Conservation (phyloP, 2,888 invertebrate genomes). For the Drosophila subquinaria region DNA sequence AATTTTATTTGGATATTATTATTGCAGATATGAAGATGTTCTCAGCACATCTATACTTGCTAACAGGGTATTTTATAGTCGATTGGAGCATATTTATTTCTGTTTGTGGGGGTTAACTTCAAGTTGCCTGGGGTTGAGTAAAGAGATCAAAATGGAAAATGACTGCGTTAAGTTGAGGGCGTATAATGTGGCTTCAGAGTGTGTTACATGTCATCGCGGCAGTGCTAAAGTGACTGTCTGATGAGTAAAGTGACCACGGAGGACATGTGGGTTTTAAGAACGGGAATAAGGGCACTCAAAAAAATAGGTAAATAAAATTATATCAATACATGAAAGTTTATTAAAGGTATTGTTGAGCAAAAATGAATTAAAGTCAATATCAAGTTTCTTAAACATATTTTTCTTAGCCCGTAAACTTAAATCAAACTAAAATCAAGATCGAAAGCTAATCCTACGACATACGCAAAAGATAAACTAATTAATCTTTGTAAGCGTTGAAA, state of each 20-base stretch:
- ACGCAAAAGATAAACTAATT: slow-evolving; percentile 15
- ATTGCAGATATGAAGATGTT: neutral
- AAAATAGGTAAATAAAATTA: neutral
- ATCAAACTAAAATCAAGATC: neutral
- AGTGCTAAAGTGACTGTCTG: slow-evolving; percentile 12
- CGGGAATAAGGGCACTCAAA: neutral
- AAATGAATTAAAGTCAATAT: neutral
- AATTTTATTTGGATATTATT: neutral
- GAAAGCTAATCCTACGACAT: neutral
- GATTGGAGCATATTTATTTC: neutral
- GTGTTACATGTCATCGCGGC: neutral
- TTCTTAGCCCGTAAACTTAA: neutral
- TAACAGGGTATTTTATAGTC: neutral
- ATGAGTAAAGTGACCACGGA: slow-evolving; percentile 14
- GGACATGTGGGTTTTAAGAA: neutral
- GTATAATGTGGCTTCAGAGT: slow-evolving; percentile 10
- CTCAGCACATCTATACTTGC: neutral
- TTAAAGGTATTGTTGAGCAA: neutral
- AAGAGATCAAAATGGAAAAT: slow-evolving; percentile 11
- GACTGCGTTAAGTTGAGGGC: neutral
- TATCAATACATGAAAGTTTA: neutral
- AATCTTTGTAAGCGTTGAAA: slow-evolving; percentile 22
- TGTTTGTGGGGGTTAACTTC: neutral
- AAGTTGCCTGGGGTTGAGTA: neutral
- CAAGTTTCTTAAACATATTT: too few species aligned